Percentiles rank a stretch among this genome's conserved stretches.
These are phyloP conservation scores for Sprattus sprattus DNA, from an alignment of 2,113 vertebrate species.

Conservation along the genomic window DNA sequence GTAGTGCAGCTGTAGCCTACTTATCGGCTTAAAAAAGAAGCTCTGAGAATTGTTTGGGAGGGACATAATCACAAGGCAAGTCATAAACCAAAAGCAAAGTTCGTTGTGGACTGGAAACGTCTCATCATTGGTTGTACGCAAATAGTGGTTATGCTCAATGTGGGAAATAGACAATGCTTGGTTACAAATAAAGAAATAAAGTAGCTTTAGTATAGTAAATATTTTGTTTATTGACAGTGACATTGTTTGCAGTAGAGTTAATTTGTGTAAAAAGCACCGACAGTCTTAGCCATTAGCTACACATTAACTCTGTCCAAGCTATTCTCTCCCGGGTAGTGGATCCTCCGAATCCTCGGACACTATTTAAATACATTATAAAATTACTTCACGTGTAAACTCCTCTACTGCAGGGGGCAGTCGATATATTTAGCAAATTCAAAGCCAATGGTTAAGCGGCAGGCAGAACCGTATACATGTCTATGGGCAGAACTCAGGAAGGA, in stretches of 20 bases:
- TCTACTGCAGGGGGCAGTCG: not conserved
- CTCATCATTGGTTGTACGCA: not conserved
- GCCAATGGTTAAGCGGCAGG: not conserved
- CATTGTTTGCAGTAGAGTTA: too few relatives aligned
- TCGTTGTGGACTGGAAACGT: slow-evolving; percentile 44
- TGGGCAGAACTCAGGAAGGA: not conserved
- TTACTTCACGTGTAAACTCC: not conserved
- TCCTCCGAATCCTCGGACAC: too few relatives aligned
- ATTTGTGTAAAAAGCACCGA: too few relatives aligned
- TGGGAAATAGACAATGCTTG: not conserved
- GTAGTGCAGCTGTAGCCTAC: not conserved
- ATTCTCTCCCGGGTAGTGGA: too few relatives aligned
- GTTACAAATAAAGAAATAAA: not conserved
- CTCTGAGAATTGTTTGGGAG: slow-evolving; percentile 27
- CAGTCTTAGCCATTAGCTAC: too few relatives aligned
- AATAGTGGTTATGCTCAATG: not conserved
- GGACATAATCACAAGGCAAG: slow-evolving; percentile 51
- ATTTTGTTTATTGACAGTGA: not conserved
- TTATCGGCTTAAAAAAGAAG: not conserved
- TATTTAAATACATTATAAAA: too few relatives aligned
- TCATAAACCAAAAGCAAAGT: slow-evolving; percentile 76
- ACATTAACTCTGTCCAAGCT: too few relatives aligned
- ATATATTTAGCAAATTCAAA: not conserved
- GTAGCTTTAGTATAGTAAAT: not conserved
- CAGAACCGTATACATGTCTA: too few relatives aligned